Evolutionary conservation across 1,140 invertebrate genomes (phyloP), one percentile per base, ranked within the genome.

Genomic region (Zaprionus kolodkinae): DNA sequence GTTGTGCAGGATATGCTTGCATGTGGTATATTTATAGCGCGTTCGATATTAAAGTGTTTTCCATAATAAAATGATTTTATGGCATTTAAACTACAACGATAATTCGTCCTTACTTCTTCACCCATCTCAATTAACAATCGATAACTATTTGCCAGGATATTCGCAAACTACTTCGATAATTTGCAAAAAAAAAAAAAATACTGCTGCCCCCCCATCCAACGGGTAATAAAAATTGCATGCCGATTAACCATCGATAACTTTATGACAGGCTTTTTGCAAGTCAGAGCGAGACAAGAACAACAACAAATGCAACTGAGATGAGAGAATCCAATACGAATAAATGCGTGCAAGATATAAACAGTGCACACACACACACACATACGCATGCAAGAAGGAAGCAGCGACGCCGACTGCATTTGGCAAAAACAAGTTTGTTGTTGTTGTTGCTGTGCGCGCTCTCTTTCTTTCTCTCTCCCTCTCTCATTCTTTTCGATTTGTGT

Each of bases 271-370:
- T 13, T 9, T 38, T 60, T 9, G 25, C 17, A 61, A 45, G 50
- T 21, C 36, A 13, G 11, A 13, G 7, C 55, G 27, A 27, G 38
- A 25, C 7, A 30, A 55, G 12, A 64, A 38, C 27, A 69, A 27
- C 52, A 50, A 63, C 6, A 61, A 61, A 70, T 59, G 61, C 38
- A 9, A 21, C 30, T 27, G 45, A 65, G 45, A 65, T 68, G 70
- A 50, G 70, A 50, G 72, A 79, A 79, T 70, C 62, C 68, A 79
- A 84, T 84, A 56, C 48, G 62, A 85, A 66, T 55, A 70, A 68
- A 67, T 69, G 66, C 65, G 61, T 73, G 62, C 61, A 50, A 73
- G 66, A 61, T 57, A 76, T 45, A 79, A 72, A 64, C 52, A 54
- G n/a, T 62, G 36, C 40, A 66, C 15, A 43, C 9, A 68, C 30